Percentiles rank a stretch among this genome's conserved stretches.
phyloP scores from a whole-genome alignment of 2,888 invertebrate species.

The Eupithecia inturbata region DNA sequence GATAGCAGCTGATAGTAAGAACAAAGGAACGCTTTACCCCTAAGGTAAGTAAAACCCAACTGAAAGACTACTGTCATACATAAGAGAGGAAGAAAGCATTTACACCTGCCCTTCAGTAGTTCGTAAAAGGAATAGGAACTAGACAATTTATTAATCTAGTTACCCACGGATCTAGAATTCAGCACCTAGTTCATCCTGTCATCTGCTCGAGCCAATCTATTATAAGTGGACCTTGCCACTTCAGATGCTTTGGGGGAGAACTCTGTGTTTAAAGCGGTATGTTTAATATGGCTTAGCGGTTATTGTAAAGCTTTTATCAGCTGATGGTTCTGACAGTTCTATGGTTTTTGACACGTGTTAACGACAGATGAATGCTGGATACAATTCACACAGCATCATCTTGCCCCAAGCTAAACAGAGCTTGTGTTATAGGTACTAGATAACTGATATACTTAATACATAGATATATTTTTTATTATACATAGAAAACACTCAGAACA shows the following conservation, averaged over 20 bases:
- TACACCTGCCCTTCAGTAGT: constrained; percentile 25
- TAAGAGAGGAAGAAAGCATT: constrained; percentile 23
- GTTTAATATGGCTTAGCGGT: not conserved
- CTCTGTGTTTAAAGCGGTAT: constrained; percentile 3
- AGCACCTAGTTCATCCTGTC: constrained; percentile 69
- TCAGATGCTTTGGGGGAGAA: not conserved
- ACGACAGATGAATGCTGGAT: too few relatives aligned
- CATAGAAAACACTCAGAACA: too few relatives aligned
- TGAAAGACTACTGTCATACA: constrained; percentile 1
- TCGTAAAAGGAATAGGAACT: constrained; percentile 18
- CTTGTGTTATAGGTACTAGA: too few relatives aligned
- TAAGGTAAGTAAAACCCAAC: constrained; percentile 10
- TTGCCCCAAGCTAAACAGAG: too few relatives aligned
- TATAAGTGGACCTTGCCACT: constrained; percentile 48
- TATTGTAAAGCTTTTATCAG: not conserved
- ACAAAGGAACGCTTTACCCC: constrained; percentile 2
- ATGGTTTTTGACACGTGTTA: not conserved
- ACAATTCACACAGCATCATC: too few relatives aligned
- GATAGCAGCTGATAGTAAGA: not conserved
- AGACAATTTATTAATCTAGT: constrained; percentile 29
- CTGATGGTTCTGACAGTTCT: not conserved
- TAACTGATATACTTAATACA: too few relatives aligned
- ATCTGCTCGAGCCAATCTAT: constrained; percentile 63
- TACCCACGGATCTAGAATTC: constrained; percentile 40
- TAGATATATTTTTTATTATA: too few relatives aligned